Conservation (phyloP, 2,797 vertebrate genomes). For the Forpus xanthops region DNA sequence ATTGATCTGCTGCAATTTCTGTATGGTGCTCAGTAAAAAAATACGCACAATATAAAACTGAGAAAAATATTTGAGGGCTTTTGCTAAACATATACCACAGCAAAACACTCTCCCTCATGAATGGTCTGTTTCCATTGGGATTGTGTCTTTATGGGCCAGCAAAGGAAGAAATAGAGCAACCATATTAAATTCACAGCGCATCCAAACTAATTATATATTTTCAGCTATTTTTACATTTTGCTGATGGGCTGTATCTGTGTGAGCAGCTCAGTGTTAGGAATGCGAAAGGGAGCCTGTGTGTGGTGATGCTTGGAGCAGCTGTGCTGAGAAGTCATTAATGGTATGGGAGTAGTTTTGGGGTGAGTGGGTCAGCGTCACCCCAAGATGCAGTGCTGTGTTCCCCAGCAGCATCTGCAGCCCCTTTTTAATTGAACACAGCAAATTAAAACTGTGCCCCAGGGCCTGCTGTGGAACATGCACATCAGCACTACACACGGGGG, state of each 20-base stretch:
- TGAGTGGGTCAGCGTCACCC: background rate
- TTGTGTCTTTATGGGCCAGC: background rate
- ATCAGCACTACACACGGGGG: background rate
- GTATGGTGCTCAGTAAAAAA: background rate
- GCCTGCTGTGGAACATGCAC: background rate
- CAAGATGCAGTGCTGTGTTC: accelerated
- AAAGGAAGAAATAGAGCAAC: constrained; percentile 17
- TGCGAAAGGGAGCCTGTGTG: background rate
- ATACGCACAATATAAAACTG: background rate
- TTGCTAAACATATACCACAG: background rate
- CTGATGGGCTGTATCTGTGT: background rate
- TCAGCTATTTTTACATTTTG: constrained; percentile 49
- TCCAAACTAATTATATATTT: constrained; percentile 24
- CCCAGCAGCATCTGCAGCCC: background rate
- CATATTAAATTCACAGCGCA: background rate
- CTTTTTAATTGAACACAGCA: background rate
- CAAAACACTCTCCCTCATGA: background rate
- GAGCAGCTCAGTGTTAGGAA: background rate
- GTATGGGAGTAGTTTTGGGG: background rate
- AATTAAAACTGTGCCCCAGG: background rate
- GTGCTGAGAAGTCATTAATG: background rate
- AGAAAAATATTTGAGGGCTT: constrained; percentile 23
- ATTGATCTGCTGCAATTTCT: constrained; percentile 32
- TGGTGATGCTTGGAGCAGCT: background rate
- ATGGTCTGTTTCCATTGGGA: background rate